Conservation (phyloP, 2,797 vertebrate species). For the Hydrophis major region DNA sequence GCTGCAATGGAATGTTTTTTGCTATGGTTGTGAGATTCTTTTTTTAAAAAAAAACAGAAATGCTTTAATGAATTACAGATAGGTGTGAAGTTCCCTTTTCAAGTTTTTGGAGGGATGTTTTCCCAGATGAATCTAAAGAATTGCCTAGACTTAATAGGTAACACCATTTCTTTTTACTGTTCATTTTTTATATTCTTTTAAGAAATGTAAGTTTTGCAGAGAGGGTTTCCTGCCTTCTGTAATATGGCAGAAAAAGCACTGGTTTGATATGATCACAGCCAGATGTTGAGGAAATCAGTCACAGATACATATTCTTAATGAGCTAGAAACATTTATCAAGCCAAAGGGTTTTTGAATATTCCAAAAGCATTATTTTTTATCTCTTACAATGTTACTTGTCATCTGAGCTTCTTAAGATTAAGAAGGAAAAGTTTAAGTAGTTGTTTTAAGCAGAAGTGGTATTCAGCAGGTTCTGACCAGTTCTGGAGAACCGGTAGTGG, state of each 20-base stretch:
- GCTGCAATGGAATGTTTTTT: not conserved
- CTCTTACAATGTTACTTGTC: not conserved
- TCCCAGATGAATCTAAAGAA: not conserved
- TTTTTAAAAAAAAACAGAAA: not conserved
- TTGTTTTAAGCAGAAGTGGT: not conserved
- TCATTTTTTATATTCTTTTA: not conserved
- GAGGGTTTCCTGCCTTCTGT: not conserved
- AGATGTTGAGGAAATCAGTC: not conserved
- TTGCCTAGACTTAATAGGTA: not conserved
- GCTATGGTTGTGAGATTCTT: not conserved
- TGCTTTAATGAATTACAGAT: not conserved
- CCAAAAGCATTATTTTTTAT: not conserved
- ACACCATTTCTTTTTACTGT: not conserved
- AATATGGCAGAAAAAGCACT: not conserved
- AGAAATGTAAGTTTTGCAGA: not conserved
- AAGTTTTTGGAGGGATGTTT: not conserved
- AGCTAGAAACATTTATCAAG: not conserved
- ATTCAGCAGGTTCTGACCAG: no score
- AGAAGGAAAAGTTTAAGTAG: not conserved
- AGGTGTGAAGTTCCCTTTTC: not conserved
- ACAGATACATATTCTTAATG: not conserved
- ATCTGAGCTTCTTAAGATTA: not conserved
- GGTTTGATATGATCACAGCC: not conserved
- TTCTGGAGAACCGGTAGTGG: no score
- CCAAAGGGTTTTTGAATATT: not conserved